Base-by-base conservation (phyloP, 2,113 vertebrate species). In the Brevimyrus niger region DNA sequence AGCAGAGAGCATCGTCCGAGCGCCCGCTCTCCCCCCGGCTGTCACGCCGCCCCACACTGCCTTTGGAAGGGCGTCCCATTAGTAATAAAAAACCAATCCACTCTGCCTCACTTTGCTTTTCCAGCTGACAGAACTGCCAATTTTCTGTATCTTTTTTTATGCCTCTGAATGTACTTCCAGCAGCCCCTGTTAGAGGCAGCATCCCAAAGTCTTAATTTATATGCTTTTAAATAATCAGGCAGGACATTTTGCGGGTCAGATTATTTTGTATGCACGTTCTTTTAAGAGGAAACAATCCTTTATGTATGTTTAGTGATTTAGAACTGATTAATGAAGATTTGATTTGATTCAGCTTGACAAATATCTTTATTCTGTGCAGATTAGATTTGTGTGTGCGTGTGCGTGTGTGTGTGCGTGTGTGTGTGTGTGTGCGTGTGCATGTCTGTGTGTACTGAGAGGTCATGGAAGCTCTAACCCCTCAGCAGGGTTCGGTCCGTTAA, bases 81-180 rank as follows among this genome's bases (percentile, higher is more conserved):
- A 50, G 65, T 50, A 76, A 88, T 51, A 80, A 76, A 35, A 80
- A 50, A 86, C 15, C 35, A 51, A 82, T 88, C 69, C 42, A 58
- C 87, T 88, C 58, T 88, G 61, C 44, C 61, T 31, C 87, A 47
- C 23, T 19, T 47, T 44, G 55, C 44, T 31, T 73, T 80, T 42
- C 47, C 17, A 51, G 47, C 69, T 88, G 69, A 88, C 53, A 61
- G 51, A 89, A 31, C 19, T 61, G 51, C 51, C 88, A 89, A 61
- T 46, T 55, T 55, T 3, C 11, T 31, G 38, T 55, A 48, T 51
- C 65, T 83, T 87, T 86, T 86, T 76, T 89, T 55, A 89, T 38
- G 31, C 38, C 35, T 44, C 83, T 53, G 13, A 46, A 88, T 47
- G 44, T 51, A 44, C 23, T 61, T 84, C 80, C 76, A 84, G 3